A percentile compares a stretch with the other conserved stretches of the same genome.
phyloP scores from a whole-genome alignment of 2,888 invertebrate species.

The Plebejus argus region DNA sequence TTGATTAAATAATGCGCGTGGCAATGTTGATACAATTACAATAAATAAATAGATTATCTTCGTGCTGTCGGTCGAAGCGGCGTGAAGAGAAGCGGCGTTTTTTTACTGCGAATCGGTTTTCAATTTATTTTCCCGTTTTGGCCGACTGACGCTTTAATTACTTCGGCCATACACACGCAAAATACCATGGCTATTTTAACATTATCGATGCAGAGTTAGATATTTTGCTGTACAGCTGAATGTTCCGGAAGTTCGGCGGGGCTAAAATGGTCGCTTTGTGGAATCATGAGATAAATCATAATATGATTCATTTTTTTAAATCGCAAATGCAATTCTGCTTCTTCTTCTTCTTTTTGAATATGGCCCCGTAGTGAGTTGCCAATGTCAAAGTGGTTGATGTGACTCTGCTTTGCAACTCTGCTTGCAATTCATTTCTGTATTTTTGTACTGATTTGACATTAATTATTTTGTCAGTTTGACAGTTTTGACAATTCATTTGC shows the following conservation, averaged over 20 bases:
- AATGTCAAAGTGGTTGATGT: no score
- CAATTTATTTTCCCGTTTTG: conserved; percentile 76
- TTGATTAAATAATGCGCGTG: conserved; percentile 55
- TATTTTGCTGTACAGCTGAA: background rate
- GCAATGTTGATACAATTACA: conserved; percentile 63
- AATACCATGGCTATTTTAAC: background rate
- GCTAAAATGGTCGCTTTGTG: no score
- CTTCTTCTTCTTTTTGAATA: no score
- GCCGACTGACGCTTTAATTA: conserved; percentile 57
- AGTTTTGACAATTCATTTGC: no score
- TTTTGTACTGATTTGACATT: no score
- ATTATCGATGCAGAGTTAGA: background rate
- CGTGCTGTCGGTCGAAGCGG: conserved; percentile 65
- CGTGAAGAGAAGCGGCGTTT: conserved; percentile 65
- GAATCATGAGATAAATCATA: no score
- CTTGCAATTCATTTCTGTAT: no score
- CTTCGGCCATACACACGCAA: background rate
- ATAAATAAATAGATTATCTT: conserved; percentile 73
- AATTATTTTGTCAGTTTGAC: no score
- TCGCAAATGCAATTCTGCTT: no score
- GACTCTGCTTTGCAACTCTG: no score
- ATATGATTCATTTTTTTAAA: no score
- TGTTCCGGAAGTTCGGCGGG: background rate
- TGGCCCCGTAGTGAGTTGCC: no score
- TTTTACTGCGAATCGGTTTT: conserved; percentile 71